phyloP scores from a whole-genome alignment of 2,797 vertebrate genomes.

The Rhabdomys pumilio region DNA sequence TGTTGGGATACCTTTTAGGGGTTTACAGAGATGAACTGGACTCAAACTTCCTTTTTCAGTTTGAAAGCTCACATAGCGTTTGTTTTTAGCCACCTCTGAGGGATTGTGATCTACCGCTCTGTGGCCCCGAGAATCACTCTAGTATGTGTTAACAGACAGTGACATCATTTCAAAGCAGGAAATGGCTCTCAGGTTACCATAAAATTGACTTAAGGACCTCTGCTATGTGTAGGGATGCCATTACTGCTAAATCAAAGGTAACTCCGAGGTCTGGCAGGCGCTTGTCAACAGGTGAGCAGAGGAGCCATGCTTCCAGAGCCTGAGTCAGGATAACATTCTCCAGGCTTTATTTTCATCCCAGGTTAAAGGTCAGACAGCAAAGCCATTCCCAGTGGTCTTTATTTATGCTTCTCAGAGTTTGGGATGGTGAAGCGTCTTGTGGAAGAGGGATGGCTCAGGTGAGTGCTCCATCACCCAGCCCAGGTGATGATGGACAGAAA shows the following conservation, averaged over 20 bases:
- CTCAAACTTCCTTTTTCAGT: not conserved
- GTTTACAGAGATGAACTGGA: not conserved
- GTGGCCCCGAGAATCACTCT: slow-evolving; percentile 56
- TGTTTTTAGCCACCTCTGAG: slow-evolving; percentile 43
- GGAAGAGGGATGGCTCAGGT: slow-evolving; percentile 88
- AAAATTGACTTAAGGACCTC: slow-evolving; percentile 87
- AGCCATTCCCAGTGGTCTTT: slow-evolving; percentile 87
- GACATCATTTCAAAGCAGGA: slow-evolving; percentile 78
- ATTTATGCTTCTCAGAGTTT: slow-evolving; percentile 90
- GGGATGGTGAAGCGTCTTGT: slow-evolving; percentile 82
- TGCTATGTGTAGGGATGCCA: slow-evolving; percentile 87
- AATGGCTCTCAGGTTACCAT: slow-evolving; percentile 88
- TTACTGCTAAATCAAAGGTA: slow-evolving; percentile 91
- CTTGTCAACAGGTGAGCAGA: slow-evolving; percentile 91
- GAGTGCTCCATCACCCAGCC: slow-evolving; percentile 51
- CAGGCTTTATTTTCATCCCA: slow-evolving; percentile 90
- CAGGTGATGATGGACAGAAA: slow-evolving; percentile 88
- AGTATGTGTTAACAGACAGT: slow-evolving; percentile 85
- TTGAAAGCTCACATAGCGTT: not conserved
- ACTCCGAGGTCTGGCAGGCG: slow-evolving; percentile 87
- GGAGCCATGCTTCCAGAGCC: slow-evolving; percentile 85
- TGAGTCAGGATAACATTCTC: slow-evolving; percentile 87
- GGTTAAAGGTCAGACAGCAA: slow-evolving; percentile 91
- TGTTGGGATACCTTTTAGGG: not conserved
- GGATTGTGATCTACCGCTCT: not conserved